These are phyloP conservation scores for Carabus problematicus DNA, from an alignment of 2,888 invertebrate species.

Conservation along the genomic window DNA sequence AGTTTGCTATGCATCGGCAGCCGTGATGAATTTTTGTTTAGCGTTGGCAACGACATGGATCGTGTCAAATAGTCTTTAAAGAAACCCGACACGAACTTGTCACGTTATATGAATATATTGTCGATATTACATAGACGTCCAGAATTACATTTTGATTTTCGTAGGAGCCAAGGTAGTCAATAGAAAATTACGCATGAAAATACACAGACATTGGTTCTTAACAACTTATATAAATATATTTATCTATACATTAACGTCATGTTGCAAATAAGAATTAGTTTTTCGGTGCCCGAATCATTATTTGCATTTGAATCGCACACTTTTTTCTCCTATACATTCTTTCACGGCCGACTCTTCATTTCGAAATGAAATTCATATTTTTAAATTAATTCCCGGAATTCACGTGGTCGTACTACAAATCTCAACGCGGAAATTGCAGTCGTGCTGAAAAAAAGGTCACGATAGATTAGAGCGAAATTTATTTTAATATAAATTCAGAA, in stretches of 20 bases:
- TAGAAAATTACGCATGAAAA: no score
- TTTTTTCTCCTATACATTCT: conserved; percentile 14
- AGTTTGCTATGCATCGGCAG: conserved; percentile 2
- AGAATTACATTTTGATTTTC: no score
- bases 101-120: no score
- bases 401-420: conserved; percentile 27
- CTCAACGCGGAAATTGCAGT: conserved; percentile 33
- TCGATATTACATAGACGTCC: no score
- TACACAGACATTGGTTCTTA: no score
- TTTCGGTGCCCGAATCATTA: conserved; percentile 11
- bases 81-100: no score
- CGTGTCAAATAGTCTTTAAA: no score
- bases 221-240: no score
- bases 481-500: conserved; percentile 30
- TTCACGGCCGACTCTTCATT: neutral
- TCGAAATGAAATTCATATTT: conserved; percentile 36
- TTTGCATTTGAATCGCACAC: conserved; percentile 26
- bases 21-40: no score
- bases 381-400: conserved; percentile 37
- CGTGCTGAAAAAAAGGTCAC: conserved; percentile 15
- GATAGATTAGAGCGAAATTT: conserved; percentile 31
- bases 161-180: no score
- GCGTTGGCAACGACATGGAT: no score
- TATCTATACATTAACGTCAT: no score
- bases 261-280: neutral